Conservation (phyloP, 2,113 vertebrate species). For the Callithrix jacchus region DNA sequence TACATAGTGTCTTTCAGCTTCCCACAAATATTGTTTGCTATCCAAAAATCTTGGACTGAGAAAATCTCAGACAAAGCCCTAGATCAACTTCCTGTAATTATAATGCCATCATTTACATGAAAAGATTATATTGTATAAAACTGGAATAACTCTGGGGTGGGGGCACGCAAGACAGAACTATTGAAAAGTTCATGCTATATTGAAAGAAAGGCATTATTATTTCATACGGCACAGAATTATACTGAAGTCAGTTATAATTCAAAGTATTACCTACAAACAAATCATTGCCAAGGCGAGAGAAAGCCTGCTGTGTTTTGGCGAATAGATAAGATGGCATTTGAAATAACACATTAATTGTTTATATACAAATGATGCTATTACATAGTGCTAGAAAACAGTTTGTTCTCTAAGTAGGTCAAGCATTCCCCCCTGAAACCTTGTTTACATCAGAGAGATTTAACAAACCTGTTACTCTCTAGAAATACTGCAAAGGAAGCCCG, state of each 20-base stretch:
- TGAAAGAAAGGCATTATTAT: constrained; percentile 5
- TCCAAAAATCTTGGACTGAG: constrained; percentile 48
- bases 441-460: constrained; percentile 66
- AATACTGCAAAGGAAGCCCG: constrained; percentile 18
- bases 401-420: constrained; percentile 65
- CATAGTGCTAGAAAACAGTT: constrained; percentile 67
- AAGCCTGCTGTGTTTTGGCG: neutral
- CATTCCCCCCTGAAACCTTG: constrained; percentile 41
- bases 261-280: constrained; percentile 36
- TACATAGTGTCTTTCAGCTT: constrained; percentile 24
- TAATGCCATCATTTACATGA: neutral
- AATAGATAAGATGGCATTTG: constrained; percentile 47
- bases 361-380: constrained; percentile 67
- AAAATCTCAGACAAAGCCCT: neutral
- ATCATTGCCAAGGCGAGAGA: neutral
- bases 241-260: no score
- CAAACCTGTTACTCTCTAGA: constrained; percentile 42
- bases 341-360: constrained; percentile 66
- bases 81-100: neutral
- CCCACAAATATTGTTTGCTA: constrained; percentile 36
- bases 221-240: neutral
- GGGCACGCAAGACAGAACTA: neutral
- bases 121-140: neutral
- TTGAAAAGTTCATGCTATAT: neutral
- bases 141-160: neutral